Evolutionary conservation across 2,797 vertebrate genomes (phyloP), one percentile per base, ranked within the genome.

Genomic region (Phataginus tetradactyla): DNA sequence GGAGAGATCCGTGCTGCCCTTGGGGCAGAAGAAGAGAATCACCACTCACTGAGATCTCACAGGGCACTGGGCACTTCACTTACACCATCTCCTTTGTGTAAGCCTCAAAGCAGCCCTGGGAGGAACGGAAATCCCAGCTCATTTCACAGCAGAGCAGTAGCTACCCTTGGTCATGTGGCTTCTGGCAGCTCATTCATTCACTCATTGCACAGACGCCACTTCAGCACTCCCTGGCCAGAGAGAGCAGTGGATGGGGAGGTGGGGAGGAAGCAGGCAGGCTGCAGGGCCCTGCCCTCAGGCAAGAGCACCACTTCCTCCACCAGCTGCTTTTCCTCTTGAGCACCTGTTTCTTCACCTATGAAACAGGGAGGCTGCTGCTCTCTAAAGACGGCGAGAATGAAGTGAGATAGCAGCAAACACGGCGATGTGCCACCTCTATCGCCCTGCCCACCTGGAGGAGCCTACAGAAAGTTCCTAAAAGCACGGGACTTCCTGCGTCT

Each of bases 331-430:
- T 12, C 49, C 93, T 45, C 4, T 11, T 11, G 21, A 25, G 12
- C 20, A 51, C 63, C 71, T 9, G 4, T 39, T 61, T 39, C 37
- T 92, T 57, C 75, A 10, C 37, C 83, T 25, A 14, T 14, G 4
- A 78, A 88, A 51, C 23, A 18, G 74, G 55, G 80, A 77, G 20
- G 55, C 86, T 77, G 21, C 81, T 61, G 55, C 57, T 96, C 69
- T 23, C 90, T 75, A 75, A 61, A 29, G 45, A 59, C 3, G 12
- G 13, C 37, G 57, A 68, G 49, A 80, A 55, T 18, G 57, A 42
- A 34, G 23, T 13, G 39, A 83, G 25, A 20, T 8, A 14, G 14
- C 10, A 51, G 34, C 2, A 1, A 69, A 74, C 6, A 25, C 27
- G 21, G 71, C 29, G 12, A 39, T 23, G 4, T 10, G 63, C 21